Base-by-base conservation (phyloP, 2,113 vertebrate genomes). In the Megaceryle torquata region DNA sequence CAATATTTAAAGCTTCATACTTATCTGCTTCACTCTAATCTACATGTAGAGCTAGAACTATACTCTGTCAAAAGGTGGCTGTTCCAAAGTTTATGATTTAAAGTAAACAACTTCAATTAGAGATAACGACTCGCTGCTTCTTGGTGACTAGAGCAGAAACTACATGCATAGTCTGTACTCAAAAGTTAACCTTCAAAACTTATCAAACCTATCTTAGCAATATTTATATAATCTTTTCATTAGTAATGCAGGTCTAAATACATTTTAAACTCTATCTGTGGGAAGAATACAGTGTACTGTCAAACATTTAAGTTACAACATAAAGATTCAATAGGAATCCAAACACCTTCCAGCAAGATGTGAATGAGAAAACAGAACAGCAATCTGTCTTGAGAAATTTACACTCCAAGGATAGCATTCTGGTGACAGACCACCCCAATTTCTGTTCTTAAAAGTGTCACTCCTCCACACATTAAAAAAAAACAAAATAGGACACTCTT, bases 381-480 rank as follows among this genome's bases (percentile, higher is more conserved):
- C 61, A 87, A 89, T 88, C 95, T 95, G 89, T 53, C 84, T 59
- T n/a, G 79, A 94, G 71, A 93, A 70, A 82, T 70, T 67, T 43
- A 59, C 51, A 78, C 63, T 64, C 71, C 71, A 46, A 93, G 68
- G 91, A 93, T 29, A 95, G 57, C 86, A 72, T 16, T 68, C 86
- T 84, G 86, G 74, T 87, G 86, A 87, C 92, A 95, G 91, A 93
- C 80, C 89, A 82, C 35, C 65, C 69, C 70, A 78, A 61, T 57
- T 25, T 46, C 63, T 57, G 56, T n/a, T 91, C 90, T 41, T 41
- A 6, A 91, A 86, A 86, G 75, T 72, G 82, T 71, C 76, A 86
- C 81, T 97, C 81, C 86, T 63, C 85, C 89, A 74, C 71, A 82
- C 13, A 29, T 81, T 24, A 74, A 71, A 79, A 84, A 51, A 51